Conservation (phyloP, 2,888 invertebrate genomes). For the Tiphia femorata region DNA sequence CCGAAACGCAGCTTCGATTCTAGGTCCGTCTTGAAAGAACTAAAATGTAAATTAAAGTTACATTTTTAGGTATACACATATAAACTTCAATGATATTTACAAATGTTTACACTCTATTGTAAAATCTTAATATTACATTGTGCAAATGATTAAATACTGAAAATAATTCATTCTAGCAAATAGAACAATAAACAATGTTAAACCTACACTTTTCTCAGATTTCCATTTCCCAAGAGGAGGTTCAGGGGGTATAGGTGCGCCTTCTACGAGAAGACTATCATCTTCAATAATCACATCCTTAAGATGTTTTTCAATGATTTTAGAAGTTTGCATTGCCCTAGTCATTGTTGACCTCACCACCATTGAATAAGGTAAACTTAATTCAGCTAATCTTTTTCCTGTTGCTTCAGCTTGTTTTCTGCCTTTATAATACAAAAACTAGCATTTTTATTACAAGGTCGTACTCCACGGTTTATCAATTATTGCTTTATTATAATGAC, state of each 20-base stretch:
- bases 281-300: slow-evolving; percentile 73
- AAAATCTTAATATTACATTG: not conserved
- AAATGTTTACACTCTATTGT: not conserved
- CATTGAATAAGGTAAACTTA: slow-evolving; percentile 83
- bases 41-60: slow-evolving; percentile 70
- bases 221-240: slow-evolving; percentile 91
- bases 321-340: slow-evolving; percentile 91
- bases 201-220: slow-evolving; percentile 82
- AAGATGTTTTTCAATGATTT: slow-evolving; percentile 82
- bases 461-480: not conserved
- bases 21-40: slow-evolving; percentile 92
- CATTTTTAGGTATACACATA: not conserved
- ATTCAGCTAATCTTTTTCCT: slow-evolving; percentile 83
- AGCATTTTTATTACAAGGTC: not conserved
- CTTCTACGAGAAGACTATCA: slow-evolving; percentile 88
- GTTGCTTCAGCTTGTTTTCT: slow-evolving; percentile 87
- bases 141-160: not conserved
- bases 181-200: too few relatives aligned
- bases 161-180: slow-evolving; percentile 6
- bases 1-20: slow-evolving; percentile 96
- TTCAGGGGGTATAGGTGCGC: slow-evolving; percentile 94
- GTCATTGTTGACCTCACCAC: slow-evolving; percentile 93
- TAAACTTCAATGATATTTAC: too few relatives aligned
- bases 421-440: slow-evolving; percentile 71
- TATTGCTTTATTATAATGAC: not conserved